Evolutionary conservation across 2,888 invertebrate genomes (phyloP), one percentile per base, ranked within the genome.

Genomic region (Iselma pallidipennis): DNA sequence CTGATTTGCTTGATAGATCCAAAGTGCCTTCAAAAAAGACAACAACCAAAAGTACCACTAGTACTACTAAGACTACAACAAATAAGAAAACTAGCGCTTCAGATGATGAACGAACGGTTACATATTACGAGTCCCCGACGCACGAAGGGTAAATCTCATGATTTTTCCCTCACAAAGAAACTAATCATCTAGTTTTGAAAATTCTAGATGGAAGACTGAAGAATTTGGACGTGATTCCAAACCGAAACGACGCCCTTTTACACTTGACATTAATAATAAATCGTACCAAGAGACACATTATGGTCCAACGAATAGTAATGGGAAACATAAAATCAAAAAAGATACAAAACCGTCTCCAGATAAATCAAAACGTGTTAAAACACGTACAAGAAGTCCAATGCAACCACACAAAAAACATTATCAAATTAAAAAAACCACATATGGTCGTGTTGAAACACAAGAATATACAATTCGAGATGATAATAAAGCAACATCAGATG

Each of bases 211-310:
- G 59, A 31, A 29, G 45, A 61, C 14, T 29, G 51, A 58, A 21
- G 49, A 61, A 14, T 55, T 59, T 29, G 28, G 19, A 28, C 57
- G 49, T 37, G 56, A 57, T 21, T 12, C 81, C 31, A 88, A 89
- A 70, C 85, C 88, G 65, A 84, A 89, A 62, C 87, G 88, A 74
- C 90, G 89, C 76, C 88, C 88, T 21, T 92, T 93, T 81, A 91
- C 90, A 49, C 82, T 93, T 66, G 92, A 94, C 75, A 87, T 92
- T 81, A 83, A 88, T 57, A 83, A 86, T 79, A 83, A 87, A 75
- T 83, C 85, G 78, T 85, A 86, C 79, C 42, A 66, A 61, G 71
- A 71, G 56, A 62, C 66, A 12, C 65, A 68, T 59, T 56, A 65
- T 12, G 55, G 69, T 9, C 57, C 63, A n/a, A 49, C 61, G 2